These are phyloP conservation scores for Dendrolimus kikuchii DNA, from an alignment of 1,140 invertebrate genomes.

Conservation along the genomic window DNA sequence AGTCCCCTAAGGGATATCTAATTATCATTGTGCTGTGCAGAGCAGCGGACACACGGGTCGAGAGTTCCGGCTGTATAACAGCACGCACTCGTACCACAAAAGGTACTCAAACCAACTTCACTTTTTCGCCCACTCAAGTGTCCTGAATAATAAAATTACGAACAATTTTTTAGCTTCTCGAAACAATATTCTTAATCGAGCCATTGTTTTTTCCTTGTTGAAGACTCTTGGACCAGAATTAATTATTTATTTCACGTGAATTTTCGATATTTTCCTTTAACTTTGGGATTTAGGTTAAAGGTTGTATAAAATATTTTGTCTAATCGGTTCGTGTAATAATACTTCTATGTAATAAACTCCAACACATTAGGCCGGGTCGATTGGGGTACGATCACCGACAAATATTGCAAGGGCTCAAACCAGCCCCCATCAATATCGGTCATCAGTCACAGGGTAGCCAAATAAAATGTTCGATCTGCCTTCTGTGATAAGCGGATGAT, in stretches of 20 bases:
- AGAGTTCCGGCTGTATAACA: slow-evolving; percentile 28
- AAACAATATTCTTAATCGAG: slow-evolving; percentile 17
- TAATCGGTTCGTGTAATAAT: slow-evolving; percentile 32
- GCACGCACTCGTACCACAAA: slow-evolving; percentile 38
- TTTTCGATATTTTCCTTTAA: slow-evolving; percentile 25
- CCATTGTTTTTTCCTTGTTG: slow-evolving; percentile 25
- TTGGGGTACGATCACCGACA: slow-evolving; percentile 26
- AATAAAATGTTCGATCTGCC: slow-evolving; percentile 56
- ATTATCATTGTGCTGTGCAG: slow-evolving; percentile 19
- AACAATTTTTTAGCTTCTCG: slow-evolving; percentile 23
- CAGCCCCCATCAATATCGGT: slow-evolving; percentile 58
- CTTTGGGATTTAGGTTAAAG: too few species aligned
- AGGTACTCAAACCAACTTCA: slow-evolving; percentile 35
- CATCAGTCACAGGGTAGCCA: slow-evolving; percentile 47
- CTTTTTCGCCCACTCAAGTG: slow-evolving; percentile 41
- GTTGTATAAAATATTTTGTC: too few species aligned
- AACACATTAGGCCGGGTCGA: slow-evolving; percentile 26
- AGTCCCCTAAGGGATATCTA: slow-evolving; percentile 4
- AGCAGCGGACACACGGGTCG: slow-evolving; percentile 23
- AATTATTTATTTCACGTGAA: slow-evolving; percentile 37
- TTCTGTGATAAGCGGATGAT: slow-evolving; percentile 25
- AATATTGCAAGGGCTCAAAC: slow-evolving; percentile 39
- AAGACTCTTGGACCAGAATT: slow-evolving; percentile 19
- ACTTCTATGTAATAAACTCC: slow-evolving; percentile 51
- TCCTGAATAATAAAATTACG: slow-evolving; percentile 36